A percentile compares a stretch with the other conserved stretches of the same genome.
phyloP scores from a whole-genome alignment of 2,888 invertebrate genomes.

The Clusia tigrina region DNA sequence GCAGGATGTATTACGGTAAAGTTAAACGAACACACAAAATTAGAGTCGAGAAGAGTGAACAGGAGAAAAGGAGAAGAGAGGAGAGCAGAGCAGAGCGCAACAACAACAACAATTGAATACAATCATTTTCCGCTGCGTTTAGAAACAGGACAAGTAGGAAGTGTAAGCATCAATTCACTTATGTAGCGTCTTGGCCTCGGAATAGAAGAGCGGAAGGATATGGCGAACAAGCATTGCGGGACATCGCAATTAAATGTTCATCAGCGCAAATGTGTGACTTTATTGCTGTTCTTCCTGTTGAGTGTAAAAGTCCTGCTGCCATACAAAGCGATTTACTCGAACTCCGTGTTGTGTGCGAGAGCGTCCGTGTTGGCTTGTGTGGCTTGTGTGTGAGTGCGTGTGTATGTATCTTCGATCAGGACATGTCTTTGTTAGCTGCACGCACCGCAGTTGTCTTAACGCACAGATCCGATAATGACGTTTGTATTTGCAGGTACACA shows the following conservation, averaged over 20 bases:
- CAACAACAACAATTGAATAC: too few relatives aligned
- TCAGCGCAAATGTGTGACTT: conserved; percentile 25
- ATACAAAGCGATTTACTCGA: conserved; percentile 7
- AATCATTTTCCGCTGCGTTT: conserved; percentile 36
- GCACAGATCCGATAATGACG: not conserved
- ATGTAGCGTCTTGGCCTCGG: too few relatives aligned
- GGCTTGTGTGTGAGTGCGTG: too few relatives aligned
- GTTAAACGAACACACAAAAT: not conserved
- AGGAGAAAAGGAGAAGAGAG: conserved; percentile 13
- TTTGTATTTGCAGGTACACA: not conserved
- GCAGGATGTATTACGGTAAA: conserved; percentile 8
- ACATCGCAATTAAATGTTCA: conserved; percentile 51
- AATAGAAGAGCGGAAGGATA: not conserved
- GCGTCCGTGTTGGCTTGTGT: not conserved
- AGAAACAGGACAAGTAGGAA: not conserved
- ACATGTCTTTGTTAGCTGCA: not conserved
- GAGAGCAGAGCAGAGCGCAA: too few relatives aligned
- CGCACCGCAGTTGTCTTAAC: not conserved
- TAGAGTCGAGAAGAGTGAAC: not conserved
- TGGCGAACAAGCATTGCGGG: conserved; percentile 38
- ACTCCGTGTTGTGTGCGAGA: not conserved
- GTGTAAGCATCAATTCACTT: too few relatives aligned
- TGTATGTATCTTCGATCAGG: conserved; percentile 26
- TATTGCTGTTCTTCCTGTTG: conserved; percentile 36
- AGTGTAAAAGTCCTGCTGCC: conserved; percentile 15